Evolutionary conservation across 2,797 vertebrate genomes (phyloP), one percentile per base, ranked within the genome.

Genomic region (Gallinago solitaria): DNA sequence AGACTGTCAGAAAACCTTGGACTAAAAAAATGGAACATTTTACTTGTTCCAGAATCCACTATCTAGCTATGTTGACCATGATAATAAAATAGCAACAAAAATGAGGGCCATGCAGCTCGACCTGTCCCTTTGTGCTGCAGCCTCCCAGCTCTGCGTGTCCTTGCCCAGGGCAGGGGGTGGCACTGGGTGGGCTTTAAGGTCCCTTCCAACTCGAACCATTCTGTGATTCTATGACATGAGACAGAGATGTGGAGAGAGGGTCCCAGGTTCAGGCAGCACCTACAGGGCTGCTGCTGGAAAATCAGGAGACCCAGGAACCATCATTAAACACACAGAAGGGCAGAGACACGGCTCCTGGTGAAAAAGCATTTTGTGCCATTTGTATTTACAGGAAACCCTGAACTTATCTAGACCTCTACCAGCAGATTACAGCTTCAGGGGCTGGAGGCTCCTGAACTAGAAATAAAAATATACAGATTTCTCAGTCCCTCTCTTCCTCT

Each of bases 1-100:
- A 83, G 41, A 76, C 28, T 65, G 47, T 6, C 59, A 95, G 74
- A 81, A 96, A 95, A 90, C 47, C 83, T 65, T 83, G 77, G 69
- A 59, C 65, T 79, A 23, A 59, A 88, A 88, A 78, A 83, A 68
- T 23, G 30, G 69, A 35, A 69, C n/a, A 19, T 59, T 73, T 41
- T 28, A 5, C 54, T 73, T 51, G 5, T 12, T 87, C 61, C 53
- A 39, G 57, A 87, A 51, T 54, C 71, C 37, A 48, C 14, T 4
- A 50, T n/a, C 25, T 41, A 71, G 54, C 75, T 76, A 28, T 33
- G 47, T 6, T 56, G 69, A 51, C 21, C 0, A 0, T 41, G 45
- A 35, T 4, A 83, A 75, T 27, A 54, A 91, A 87, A 33, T 3
- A 78, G 12, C 27, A 81, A 39, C 12, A 19, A 56, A 47, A 43